Conservation (phyloP, 2,113 vertebrate genomes). For the Poeciliopsis retropinna region DNA sequence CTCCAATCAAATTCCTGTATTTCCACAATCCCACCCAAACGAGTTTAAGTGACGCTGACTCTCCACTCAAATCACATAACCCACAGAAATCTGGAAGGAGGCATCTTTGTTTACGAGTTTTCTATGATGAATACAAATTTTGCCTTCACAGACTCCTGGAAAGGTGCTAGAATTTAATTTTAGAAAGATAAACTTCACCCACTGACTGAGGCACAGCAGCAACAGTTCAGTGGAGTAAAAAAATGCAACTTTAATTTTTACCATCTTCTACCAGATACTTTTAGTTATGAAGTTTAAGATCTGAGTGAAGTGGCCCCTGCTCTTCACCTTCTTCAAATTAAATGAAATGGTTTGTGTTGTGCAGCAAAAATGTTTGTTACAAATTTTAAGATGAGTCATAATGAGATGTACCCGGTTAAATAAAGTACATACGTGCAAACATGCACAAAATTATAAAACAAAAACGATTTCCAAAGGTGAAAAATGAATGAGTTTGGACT, state of each 20-base stretch:
- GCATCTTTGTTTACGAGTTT: conserved; percentile 79
- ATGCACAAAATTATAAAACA: too few species aligned
- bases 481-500: too few species aligned
- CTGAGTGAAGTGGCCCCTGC: too few species aligned
- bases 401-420: too few species aligned
- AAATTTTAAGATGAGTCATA: too few species aligned
- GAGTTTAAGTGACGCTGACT: conserved; percentile 85
- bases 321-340: too few species aligned
- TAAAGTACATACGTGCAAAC: too few species aligned
- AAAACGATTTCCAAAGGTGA: too few species aligned
- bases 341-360: too few species aligned
- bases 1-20: conserved; percentile 78
- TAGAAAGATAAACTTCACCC: conserved; percentile 60
- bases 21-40: conserved; percentile 79
- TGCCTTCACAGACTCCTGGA: conserved; percentile 44
- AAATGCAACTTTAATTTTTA: conserved; percentile 32
- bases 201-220: conserved; percentile 48
- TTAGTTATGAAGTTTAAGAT: background rate
- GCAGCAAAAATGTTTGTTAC: too few species aligned
- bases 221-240: conserved; percentile 26
- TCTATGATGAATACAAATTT: conserved; percentile 69
- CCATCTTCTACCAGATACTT: conserved; percentile 18
- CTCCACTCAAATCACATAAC: conserved; percentile 75
- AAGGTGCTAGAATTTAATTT: conserved; percentile 75
- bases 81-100: conserved; percentile 56